Conservation (phyloP, 2,797 vertebrate genomes). For the Aeoliscus strigatus region DNA sequence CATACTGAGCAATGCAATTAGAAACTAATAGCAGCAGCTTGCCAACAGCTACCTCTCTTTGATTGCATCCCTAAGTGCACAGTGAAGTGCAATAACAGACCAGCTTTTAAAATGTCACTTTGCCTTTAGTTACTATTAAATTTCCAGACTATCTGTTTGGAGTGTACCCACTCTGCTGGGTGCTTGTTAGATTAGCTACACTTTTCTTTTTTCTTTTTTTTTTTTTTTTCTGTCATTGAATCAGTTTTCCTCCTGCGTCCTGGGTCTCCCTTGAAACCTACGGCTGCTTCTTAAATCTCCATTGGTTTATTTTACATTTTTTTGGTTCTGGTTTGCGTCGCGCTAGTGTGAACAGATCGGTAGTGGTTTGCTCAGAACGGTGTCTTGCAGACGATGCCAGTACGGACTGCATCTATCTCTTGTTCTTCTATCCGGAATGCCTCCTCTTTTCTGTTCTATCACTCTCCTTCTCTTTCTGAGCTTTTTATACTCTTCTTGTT, state of each 20-base stretch:
- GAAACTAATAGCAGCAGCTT: constrained; percentile 27
- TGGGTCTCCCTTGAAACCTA: constrained; percentile 50
- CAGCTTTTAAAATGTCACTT: constrained; percentile 50
- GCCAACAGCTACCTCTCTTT: constrained; percentile 32
- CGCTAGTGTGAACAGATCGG: constrained; percentile 47
- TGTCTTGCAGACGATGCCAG: constrained; percentile 74
- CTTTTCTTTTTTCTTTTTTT: too few relatives aligned
- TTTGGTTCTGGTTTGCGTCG: constrained; percentile 59
- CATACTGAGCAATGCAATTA: constrained; percentile 29
- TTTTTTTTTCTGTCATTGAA: constrained; percentile 30
- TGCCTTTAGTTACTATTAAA: constrained; percentile 47
- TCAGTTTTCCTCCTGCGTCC: constrained; percentile 31
- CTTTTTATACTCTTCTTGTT: constrained; percentile 51
- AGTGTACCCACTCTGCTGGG: constrained; percentile 41
- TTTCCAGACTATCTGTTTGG: constrained; percentile 31
- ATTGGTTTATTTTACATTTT: constrained; percentile 49
- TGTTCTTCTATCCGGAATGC: constrained; percentile 66
- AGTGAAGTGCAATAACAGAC: constrained; percentile 46
- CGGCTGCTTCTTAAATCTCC: constrained; percentile 63
- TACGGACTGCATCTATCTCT: constrained; percentile 67
- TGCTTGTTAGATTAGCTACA: constrained; percentile 43
- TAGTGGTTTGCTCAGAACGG: constrained; percentile 62
- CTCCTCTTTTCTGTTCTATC: constrained; percentile 38
- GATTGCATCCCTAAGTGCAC: constrained; percentile 27
- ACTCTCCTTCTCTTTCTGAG: constrained; percentile 43